Conservation (phyloP, 2,113 vertebrate species). For the Mus spicilegus region DNA sequence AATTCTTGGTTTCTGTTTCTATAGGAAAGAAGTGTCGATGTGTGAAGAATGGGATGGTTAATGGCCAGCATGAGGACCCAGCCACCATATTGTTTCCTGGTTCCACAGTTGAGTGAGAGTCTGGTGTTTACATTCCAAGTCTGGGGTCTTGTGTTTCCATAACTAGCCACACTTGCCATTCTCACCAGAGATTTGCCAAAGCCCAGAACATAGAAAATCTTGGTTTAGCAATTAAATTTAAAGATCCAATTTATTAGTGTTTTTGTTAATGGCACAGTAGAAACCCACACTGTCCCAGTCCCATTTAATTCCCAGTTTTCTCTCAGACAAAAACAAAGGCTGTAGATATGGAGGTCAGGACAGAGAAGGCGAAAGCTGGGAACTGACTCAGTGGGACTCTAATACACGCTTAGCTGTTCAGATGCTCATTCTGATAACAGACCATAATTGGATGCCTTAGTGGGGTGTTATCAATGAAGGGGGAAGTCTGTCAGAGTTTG, state of each 20-base stretch:
- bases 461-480: neutral
- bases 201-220: neutral
- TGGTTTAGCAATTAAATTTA: constrained; percentile 2
- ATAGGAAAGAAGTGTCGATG: neutral
- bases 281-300: neutral
- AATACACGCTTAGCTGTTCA: neutral
- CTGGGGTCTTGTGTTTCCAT: neutral
- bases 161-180: neutral
- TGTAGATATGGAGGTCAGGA: neutral
- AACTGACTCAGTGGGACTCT: neutral
- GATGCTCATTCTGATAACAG: neutral
- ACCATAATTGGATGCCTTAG: neutral
- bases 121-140: neutral
- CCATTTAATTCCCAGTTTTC: neutral
- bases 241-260: neutral
- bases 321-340: neutral
- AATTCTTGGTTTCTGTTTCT: neutral
- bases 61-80: neutral
- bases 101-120: neutral
- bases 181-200: neutral
- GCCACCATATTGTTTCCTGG: neutral
- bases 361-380: neutral
- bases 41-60: neutral
- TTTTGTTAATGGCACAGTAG: neutral
- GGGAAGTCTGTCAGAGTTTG: neutral